Evolutionary conservation across 2,888 invertebrate species (phyloP), one percentile per base, ranked within the genome.

Genomic region (Neocrepidodera transversa): DNA sequence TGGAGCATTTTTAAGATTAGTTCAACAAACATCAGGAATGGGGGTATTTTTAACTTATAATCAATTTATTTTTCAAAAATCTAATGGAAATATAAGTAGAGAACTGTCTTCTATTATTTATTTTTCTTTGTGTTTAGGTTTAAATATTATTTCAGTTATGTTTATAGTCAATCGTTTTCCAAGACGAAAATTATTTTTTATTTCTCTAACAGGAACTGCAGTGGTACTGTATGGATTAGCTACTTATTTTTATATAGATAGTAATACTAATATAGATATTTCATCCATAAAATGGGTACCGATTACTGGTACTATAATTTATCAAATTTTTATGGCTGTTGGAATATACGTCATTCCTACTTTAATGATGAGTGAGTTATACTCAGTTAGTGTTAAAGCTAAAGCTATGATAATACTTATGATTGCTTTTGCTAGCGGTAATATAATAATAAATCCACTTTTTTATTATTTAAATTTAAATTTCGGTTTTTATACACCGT

Each of bases 31-130:
- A 4, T 66, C 68, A 11, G 78, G 78, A 7, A 67, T 73, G 38
- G 57, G 67, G 1, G 64, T 70, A 0, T 74, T 78, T 60, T 58
- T 64, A 2, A 64, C 70, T 0, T 75, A 76, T 48, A 71, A 73
- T 0, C 74, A 76, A 49, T 69, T 68, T 18, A 74, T 79, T 48
- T 79, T 79, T 58, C 64, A 71, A 38, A 69, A 74, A 67, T 71
- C 76, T 7, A 76, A 75, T 18, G 74, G 74, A 7, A 65, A 69
- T 47, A 56, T 78, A 1, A 70, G 71, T 2, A 68, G 74, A 8
- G 71, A 68, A 55, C 60, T 66, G 2, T 74, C 74, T 2, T 67
- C 76, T 1, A 76, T 76, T 13, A 71, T 76, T 68, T 69, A 4
- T 51, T 68, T 10, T 70, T 68, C 45, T 56, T 70, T 7, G 70